phyloP scores from a whole-genome alignment of 1,140 invertebrate species.

The Drosophila ogumai region DNA sequence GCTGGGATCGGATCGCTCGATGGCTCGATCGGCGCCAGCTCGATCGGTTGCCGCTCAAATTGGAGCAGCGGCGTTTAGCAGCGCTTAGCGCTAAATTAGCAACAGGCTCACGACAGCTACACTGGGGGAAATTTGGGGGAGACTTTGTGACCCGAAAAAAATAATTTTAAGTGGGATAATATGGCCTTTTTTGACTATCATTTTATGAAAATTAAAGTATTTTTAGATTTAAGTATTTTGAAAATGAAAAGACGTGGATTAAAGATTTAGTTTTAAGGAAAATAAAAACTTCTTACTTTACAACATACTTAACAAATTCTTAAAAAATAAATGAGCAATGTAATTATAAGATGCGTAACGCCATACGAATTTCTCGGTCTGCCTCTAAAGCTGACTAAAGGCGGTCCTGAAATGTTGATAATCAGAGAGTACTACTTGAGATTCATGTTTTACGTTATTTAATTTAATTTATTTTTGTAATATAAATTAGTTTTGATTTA shows the following conservation, averaged over 20 bases:
- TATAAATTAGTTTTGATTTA: no score
- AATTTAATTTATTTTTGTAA: no score
- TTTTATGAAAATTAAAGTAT: neutral
- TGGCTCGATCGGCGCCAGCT: constrained; percentile 37
- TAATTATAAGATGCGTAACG: neutral
- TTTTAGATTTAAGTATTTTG: neutral
- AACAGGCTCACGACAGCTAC: constrained; percentile 37
- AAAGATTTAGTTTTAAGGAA: no score
- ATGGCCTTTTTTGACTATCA: neutral
- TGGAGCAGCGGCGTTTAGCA: constrained; percentile 79
- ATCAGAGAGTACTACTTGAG: neutral
- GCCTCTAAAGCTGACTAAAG: neutral
- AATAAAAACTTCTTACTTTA: no score
- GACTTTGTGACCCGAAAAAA: neutral
- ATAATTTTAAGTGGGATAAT: neutral
- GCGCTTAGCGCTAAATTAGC: constrained; percentile 79
- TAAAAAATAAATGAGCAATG: neutral
- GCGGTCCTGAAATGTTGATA: neutral
- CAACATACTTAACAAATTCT: no score
- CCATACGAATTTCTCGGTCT: neutral
- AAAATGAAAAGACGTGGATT: no score
- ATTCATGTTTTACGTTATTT: no score
- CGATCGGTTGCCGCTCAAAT: constrained; percentile 72
- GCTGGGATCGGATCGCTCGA: constrained; percentile 44
- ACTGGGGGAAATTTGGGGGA: constrained; percentile 4